Evolutionary conservation across 2,113 vertebrate genomes (phyloP).

Genomic region (Caretta caretta): DNA sequence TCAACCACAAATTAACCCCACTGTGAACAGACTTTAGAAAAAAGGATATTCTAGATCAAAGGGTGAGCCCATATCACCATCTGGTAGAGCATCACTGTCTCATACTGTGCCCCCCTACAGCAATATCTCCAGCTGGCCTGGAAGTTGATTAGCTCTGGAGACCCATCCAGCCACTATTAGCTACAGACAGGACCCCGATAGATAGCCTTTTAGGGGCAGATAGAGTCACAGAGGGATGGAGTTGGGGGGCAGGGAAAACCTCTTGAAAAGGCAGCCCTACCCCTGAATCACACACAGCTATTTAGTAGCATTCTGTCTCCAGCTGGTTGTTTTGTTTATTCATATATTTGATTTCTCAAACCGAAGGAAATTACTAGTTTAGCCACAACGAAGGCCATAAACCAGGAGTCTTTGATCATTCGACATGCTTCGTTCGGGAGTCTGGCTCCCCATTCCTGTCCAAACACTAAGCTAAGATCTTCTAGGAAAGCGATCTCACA

Average conservation of each 20-base stretch:
- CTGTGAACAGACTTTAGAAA: neutral
- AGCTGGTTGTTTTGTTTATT: neutral
- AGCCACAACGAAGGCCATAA: neutral
- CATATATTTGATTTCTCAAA: neutral
- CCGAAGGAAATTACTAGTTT: neutral
- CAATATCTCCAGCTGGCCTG: neutral
- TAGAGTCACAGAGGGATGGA: neutral
- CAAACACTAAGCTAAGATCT: constrained; percentile 36
- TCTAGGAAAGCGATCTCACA: constrained; percentile 34
- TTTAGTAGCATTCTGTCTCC: neutral
- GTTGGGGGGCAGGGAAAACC: neutral
- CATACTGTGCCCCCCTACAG: neutral
- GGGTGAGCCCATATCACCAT: neutral
- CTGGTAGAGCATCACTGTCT: neutral
- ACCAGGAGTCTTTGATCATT: neutral
- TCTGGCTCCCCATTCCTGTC: neutral
- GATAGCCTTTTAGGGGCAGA: too few species aligned
- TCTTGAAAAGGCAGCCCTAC: neutral
- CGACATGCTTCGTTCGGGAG: neutral
- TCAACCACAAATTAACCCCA: neutral
- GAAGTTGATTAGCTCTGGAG: neutral
- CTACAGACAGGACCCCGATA: neutral
- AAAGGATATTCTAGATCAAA: neutral
- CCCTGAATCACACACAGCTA: neutral
- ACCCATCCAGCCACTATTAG: neutral